Conservation (phyloP, 2,113 vertebrate genomes). For the Otolemur garnettii region DNA sequence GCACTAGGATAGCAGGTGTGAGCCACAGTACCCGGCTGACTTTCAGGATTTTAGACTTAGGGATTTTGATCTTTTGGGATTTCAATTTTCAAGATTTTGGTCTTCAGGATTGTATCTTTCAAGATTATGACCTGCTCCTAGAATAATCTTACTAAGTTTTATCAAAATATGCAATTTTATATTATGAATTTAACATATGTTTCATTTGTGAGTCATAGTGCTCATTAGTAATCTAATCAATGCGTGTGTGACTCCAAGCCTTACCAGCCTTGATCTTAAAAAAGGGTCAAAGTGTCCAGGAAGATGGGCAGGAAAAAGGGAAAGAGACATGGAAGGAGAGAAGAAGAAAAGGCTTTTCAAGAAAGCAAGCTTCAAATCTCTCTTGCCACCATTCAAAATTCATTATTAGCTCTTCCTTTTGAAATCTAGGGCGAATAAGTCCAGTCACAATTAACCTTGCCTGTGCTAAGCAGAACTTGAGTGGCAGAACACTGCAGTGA, state of each 20-base stretch:
- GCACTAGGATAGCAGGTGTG: no score
- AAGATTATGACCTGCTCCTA: neutral
- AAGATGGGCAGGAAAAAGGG: neutral
- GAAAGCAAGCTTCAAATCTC: neutral
- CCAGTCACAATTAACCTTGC: neutral
- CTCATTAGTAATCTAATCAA: constrained; percentile 14
- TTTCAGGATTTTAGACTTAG: neutral
- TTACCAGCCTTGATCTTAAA: neutral
- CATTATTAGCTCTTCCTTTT: neutral
- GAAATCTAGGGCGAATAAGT: neutral
- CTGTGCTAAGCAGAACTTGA: neutral
- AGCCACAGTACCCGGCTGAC: neutral
- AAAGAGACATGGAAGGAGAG: neutral
- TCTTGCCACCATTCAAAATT: neutral
- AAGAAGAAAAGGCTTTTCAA: neutral
- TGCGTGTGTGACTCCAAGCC: neutral
- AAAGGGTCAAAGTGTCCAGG: neutral
- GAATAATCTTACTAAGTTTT: constrained; percentile 19
- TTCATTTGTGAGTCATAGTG: neutral
- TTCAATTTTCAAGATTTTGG: neutral
- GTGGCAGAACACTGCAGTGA: neutral
- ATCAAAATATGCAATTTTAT: constrained; percentile 12
- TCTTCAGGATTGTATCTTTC: neutral
- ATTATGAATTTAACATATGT: neutral
- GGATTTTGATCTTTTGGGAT: neutral